A percentile compares a stretch with the other conserved stretches of the same genome.
Conservation (phyloP, 2,797 vertebrate species). For the Australoheros facetus region DNA sequence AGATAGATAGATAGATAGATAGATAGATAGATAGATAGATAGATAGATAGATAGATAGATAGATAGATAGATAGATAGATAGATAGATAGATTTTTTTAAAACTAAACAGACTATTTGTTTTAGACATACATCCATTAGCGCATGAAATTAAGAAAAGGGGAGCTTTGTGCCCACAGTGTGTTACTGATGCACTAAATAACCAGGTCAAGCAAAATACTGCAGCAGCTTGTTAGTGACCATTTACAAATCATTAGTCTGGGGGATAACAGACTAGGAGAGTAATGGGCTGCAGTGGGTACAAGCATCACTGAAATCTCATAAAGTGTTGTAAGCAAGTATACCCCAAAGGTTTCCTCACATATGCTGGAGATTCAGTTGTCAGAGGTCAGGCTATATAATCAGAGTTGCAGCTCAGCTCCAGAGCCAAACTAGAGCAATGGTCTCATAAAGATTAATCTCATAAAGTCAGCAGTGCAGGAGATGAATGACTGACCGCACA, state of each 20-base stretch:
- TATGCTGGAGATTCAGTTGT: slow-evolving; percentile 8
- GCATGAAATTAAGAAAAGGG: slow-evolving; percentile 7
- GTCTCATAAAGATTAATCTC: slow-evolving; percentile 47
- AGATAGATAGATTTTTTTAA: not conserved
- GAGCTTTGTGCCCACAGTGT: not conserved
- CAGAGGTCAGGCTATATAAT: slow-evolving; percentile 24
- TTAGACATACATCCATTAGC: not conserved
- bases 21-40: too few relatives aligned
- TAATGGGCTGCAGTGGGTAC: slow-evolving; percentile 5
- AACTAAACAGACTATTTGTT: not conserved
- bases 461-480: not conserved
- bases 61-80: too few relatives aligned
- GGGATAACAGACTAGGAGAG: not conserved
- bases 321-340: slow-evolving; percentile 27
- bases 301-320: slow-evolving; percentile 28
- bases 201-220: not conserved
- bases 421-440: slow-evolving; percentile 1
- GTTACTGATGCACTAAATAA: slow-evolving; percentile 9
- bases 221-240: slow-evolving; percentile 32
- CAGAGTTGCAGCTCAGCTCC: slow-evolving; percentile 21
- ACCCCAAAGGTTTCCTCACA: slow-evolving; percentile 24
- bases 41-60: too few relatives aligned
- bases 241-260: slow-evolving; percentile 11
- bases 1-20: too few relatives aligned
- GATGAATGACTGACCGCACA: slow-evolving; percentile 17